Base-by-base conservation (phyloP, 1,140 invertebrate species). In the Himalopsyche phryganea region DNA sequence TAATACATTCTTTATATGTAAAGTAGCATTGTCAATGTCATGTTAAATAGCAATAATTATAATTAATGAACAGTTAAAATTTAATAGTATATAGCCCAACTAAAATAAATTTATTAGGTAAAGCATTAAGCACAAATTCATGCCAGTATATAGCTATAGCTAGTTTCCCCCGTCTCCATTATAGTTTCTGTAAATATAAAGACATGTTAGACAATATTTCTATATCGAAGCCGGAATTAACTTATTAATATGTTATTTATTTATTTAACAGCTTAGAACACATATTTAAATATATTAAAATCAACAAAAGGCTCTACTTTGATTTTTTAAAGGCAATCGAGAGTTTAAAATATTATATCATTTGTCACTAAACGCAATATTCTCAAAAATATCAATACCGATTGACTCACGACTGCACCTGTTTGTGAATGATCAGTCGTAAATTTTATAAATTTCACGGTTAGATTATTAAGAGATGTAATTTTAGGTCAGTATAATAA, bases 111-210 rank as follows among this genome's bases (percentile, higher is more conserved):
- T 28, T 28, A 28, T 17, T 20, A 45, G 28, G 50, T 19, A 40
- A 55, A 57, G 54, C 54, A 42, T 35, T 44, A 50, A 57, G 46
- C 54, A 57, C 36, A 57, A 56, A 49, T 42, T 33, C 54, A 57
- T 57, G 54, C 54, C 32, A 45, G 9, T 28, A 49, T 48, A 56
- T 56, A 54, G 23, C 40, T 28, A 53, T 53, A 15, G 42, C 42
- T 52, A 52, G 36, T 23, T 46, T 33, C 33, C 47, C 54, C 28
- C 38, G 44, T 38, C 46, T 57, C 54, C 54, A 57, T 50, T 36
- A 56, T 48, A 23, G n/a, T 54, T 42, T 46, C 54, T 57, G 54
- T 36, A 57, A 57, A 57, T 50, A 50, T 28, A 56, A 54, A 56
- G 46, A 56, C 53, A 56, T 49, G 53, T 56, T 56, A 56, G 53